Conservation (phyloP, 2,113 vertebrate species). For the Sapajus apella region DNA sequence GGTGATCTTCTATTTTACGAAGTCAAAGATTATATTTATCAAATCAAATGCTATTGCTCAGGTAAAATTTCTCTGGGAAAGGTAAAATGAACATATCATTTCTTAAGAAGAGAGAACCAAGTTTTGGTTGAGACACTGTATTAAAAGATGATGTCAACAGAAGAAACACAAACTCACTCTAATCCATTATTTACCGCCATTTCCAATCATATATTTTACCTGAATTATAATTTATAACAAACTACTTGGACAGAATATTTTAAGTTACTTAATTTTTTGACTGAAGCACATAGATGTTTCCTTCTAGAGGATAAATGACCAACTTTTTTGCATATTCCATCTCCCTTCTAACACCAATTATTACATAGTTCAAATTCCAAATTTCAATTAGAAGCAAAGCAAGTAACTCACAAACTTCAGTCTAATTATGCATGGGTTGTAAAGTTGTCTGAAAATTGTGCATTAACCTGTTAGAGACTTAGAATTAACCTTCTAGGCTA, state of each 20-base stretch:
- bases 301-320: not conserved
- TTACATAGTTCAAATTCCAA: not conserved
- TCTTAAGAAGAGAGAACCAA: not conserved
- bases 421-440: not conserved
- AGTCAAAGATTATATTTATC: not conserved
- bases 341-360: not conserved
- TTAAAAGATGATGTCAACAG: not conserved
- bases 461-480: slow-evolving; percentile 4
- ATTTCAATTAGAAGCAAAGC: slow-evolving; percentile 4
- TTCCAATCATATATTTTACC: not conserved
- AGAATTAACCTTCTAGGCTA: not conserved
- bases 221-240: not conserved
- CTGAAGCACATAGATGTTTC: not conserved
- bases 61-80: slow-evolving; percentile 15
- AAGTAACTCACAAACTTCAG: not conserved
- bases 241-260: not conserved
- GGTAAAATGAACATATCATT: not conserved
- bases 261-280: not conserved
- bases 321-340: not conserved
- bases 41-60: not conserved
- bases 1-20: not conserved
- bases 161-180: not conserved
- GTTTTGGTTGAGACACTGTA: not conserved
- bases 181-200: not conserved
- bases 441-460: not conserved